A percentile compares a stretch with the other conserved stretches of the same genome.
Evolutionary conservation across 2,888 invertebrate genomes (phyloP).

Genomic region (Acleris laterana): DNA sequence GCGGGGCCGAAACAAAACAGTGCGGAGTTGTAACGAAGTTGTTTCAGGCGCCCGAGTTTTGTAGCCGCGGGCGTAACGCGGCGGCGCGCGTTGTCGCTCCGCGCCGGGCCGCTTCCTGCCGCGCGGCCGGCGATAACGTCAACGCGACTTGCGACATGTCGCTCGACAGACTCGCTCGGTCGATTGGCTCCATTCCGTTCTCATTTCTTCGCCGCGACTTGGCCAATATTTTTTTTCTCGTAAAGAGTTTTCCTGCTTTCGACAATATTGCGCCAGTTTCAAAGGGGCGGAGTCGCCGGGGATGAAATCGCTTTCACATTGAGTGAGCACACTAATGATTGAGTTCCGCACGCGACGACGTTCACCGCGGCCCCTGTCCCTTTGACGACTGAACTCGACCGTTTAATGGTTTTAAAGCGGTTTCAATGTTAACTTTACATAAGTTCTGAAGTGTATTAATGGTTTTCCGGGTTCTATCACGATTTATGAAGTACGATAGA

Average conservation of each 20-base stretch:
- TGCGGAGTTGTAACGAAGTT: conserved; percentile 80
- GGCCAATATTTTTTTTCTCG: conserved; percentile 71
- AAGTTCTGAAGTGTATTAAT: background rate
- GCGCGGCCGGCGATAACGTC: conserved; percentile 57
- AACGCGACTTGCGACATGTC: conserved; percentile 67
- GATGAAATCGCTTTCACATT: conserved; percentile 81
- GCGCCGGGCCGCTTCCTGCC: conserved; percentile 41
- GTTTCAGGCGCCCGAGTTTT: conserved; percentile 70
- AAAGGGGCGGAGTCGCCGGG: conserved; percentile 72
- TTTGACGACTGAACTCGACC: conserved; percentile 65
- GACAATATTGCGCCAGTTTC: conserved; percentile 82
- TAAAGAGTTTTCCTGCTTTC: conserved; percentile 80
- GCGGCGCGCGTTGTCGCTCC: conserved; percentile 61
- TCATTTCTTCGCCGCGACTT: conserved; percentile 73
- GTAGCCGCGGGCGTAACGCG: conserved; percentile 67
- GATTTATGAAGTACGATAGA: background rate
- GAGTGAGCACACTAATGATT: conserved; percentile 84
- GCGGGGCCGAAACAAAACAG: conserved; percentile 76
- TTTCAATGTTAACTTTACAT: conserved; percentile 58
- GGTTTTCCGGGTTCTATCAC: no score
- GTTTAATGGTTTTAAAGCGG: conserved; percentile 74
- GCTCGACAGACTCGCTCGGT: conserved; percentile 68
- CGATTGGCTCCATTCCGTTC: conserved; percentile 76
- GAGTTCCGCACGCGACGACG: conserved; percentile 71
- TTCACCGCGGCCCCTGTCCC: conserved; percentile 57